Base-by-base conservation (phyloP, 2,888 invertebrate genomes). In the Gisinianus flammeolus region DNA sequence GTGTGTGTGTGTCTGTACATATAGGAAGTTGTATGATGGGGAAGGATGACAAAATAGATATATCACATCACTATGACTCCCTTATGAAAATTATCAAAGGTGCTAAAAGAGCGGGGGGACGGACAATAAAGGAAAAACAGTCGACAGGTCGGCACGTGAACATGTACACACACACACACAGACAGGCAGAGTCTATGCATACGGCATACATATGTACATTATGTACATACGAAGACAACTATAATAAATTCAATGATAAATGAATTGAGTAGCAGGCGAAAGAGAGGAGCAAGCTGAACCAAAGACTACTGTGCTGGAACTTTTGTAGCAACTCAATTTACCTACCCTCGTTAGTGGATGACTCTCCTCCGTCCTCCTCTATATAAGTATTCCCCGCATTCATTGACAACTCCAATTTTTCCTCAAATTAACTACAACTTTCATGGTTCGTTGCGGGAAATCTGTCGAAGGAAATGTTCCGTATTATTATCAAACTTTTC, bases 211-310 rank as follows among this genome's bases (percentile, higher is more conserved):
- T n/a, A 54, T 54, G 6, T 54, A 4, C 4, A 44, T 10, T 44
- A 16, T 44, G 44, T 44, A 44, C 33, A n/a, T n/a, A n/a, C n/a
- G n/a, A n/a, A n/a, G n/a, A n/a, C n/a, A n/a, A n/a, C n/a, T 56
- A 56, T 76, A 76, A 76, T 76, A 76, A 76, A 68, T 67, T 76
- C 69, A 31, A 58, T 76, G 76, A 76, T 76, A 76, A 76, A 76
- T 76, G 76, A 76, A 56, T 71, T 22, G 71, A 54, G 67, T 6
- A 52, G 26, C 6, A 52, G 71, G 54, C n/a, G 6, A n/a, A 22
- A 71, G 54, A 22, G 44, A 44, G 4, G 4, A 44, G 44, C 44
- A 44, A 44, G 44, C 16, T 10, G 8, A 44, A n/a, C 5, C 12
- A 68, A 30, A 30, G 33, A n/a, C 12, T 64, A n/a, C 28, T 69